These are phyloP conservation scores for Pseudoips prasinana DNA, from an alignment of 2,888 invertebrate genomes.

Conservation along the genomic window DNA sequence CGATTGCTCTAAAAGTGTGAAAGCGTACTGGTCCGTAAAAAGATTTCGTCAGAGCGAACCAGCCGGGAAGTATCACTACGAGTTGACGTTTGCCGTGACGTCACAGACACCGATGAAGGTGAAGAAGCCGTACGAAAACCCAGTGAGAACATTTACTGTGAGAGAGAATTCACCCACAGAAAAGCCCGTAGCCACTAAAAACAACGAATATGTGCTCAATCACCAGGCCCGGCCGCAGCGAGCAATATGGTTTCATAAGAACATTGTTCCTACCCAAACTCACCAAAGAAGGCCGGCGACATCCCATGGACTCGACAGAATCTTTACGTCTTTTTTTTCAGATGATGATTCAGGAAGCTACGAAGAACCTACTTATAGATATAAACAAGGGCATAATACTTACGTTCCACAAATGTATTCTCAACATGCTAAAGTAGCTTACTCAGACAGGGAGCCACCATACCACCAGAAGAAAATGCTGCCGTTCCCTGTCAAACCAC, in stretches of 20 bases:
- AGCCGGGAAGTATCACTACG: conserved; percentile 79
- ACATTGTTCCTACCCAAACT: conserved; percentile 49
- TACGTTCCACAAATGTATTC: conserved; percentile 38
- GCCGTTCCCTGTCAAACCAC: conserved; percentile 53
- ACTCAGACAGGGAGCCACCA: conserved; percentile 48
- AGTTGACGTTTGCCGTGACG: conserved; percentile 85
- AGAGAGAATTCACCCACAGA: conserved; percentile 64
- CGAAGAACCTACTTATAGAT: conserved; percentile 41
- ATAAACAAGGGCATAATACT: conserved; percentile 34
- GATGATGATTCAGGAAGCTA: conserved; percentile 58
- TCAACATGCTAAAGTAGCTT: conserved; percentile 53
- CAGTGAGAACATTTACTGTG: conserved; percentile 85
- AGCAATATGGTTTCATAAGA: conserved; percentile 68
- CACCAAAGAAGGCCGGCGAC: conserved; percentile 31
- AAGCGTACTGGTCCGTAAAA: conserved; percentile 87
- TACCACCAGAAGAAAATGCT: conserved; percentile 51
- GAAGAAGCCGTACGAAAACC: conserved; percentile 73
- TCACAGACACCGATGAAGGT: conserved; percentile 75
- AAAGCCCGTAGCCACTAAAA: conserved; percentile 36
- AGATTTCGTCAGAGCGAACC: conserved; percentile 84
- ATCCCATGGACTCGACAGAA: conserved; percentile 52
- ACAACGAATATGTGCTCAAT: conserved; percentile 10
- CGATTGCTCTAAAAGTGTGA: conserved; percentile 75
- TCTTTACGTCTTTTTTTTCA: conserved; percentile 66
- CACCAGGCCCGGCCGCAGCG: conserved; percentile 49